Conservation (phyloP, 2,113 vertebrate species). For the Serilophus lunatus region DNA sequence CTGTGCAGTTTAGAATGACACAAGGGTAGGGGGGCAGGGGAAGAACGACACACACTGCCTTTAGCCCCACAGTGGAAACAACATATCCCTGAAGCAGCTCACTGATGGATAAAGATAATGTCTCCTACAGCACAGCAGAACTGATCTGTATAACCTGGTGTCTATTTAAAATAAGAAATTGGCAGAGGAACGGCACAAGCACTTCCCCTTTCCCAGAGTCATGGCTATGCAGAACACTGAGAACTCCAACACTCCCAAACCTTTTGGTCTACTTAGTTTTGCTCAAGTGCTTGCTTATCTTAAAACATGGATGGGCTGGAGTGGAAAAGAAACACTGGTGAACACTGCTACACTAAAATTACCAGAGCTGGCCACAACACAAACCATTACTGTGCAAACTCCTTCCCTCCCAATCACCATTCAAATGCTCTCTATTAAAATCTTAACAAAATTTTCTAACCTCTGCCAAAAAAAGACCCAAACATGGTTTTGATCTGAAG, state of each 20-base stretch:
- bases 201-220: background rate
- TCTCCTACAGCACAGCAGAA: background rate
- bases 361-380: background rate
- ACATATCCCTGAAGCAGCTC: background rate
- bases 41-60: background rate
- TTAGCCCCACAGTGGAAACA: background rate
- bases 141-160: background rate
- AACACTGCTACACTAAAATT: background rate
- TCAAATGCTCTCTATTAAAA: background rate
- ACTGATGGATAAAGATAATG: background rate
- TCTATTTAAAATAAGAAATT: background rate
- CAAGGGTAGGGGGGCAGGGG: background rate
- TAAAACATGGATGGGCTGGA: background rate
- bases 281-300: background rate
- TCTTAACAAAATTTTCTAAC: background rate
- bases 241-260: background rate
- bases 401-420: background rate
- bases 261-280: background rate
- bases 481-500: background rate
- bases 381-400: background rate
- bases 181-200: background rate
- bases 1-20: background rate
- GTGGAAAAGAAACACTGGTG: background rate
- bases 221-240: background rate
- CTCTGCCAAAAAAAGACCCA: background rate